Evolutionary conservation across 2,888 invertebrate genomes (phyloP).

Genomic region (Seira ritae): DNA sequence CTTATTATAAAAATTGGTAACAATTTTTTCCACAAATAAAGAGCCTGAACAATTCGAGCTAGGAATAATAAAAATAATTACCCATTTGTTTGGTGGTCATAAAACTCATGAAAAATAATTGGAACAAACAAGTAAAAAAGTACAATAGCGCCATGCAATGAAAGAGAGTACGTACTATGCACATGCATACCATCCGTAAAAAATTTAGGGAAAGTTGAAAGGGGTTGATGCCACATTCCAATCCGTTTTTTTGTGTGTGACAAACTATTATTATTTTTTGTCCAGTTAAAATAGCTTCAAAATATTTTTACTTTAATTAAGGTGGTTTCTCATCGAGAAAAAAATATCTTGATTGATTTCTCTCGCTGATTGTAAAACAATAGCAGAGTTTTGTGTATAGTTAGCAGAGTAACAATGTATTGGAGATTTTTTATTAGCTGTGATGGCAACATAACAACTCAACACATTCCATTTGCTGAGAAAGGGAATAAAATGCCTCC

Average conservation of each 20-base stretch:
- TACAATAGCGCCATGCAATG: background rate
- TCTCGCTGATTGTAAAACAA: too few relatives aligned
- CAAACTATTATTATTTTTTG: too few relatives aligned
- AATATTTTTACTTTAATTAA: too few relatives aligned
- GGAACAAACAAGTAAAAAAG: conserved; percentile 50
- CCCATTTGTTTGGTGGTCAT: conserved; percentile 40
- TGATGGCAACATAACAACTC: background rate
- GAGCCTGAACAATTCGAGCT: too few relatives aligned
- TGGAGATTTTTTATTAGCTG: conserved; percentile 23
- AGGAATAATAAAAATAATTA: conserved; percentile 34
- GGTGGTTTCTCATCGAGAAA: too few relatives aligned
- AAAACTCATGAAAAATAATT: conserved; percentile 56
- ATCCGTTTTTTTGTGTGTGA: conserved; percentile 6
- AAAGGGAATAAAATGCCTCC: too few relatives aligned
- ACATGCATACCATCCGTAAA: background rate
- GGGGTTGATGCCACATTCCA: conserved; percentile 35
- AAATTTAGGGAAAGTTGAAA: conserved; percentile 4
- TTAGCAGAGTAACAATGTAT: too few relatives aligned
- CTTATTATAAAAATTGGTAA: too few relatives aligned
- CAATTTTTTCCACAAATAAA: too few relatives aligned
- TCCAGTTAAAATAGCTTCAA: too few relatives aligned
- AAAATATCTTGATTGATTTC: too few relatives aligned
- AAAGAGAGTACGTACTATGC: background rate
- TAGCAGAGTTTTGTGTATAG: too few relatives aligned
- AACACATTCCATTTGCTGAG: conserved; percentile 20